A percentile compares a stretch with the other conserved stretches of the same genome.
These are phyloP conservation scores for Sarcophaga peregrina DNA, from an alignment of 1,140 invertebrate genomes.

Conservation along the genomic window DNA sequence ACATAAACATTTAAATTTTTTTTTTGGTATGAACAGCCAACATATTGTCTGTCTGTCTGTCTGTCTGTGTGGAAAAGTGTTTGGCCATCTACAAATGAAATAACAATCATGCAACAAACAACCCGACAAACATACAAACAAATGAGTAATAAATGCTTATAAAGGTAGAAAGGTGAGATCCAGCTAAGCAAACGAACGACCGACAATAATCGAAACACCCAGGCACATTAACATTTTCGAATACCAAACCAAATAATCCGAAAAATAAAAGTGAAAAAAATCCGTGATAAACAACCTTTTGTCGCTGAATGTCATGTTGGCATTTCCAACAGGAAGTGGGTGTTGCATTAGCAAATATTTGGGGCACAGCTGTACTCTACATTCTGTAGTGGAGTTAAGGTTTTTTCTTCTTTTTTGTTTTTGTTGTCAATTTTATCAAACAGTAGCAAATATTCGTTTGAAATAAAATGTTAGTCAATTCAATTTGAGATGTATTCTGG, in stretches of 20 bases:
- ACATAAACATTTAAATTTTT: neutral
- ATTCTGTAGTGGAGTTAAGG: too few relatives aligned
- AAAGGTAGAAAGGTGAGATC: too few relatives aligned
- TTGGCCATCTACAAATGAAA: neutral
- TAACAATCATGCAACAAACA: neutral
- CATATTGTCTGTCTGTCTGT: too few relatives aligned
- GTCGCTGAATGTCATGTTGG: neutral
- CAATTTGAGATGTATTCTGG: too few relatives aligned
- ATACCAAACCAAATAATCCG: constrained; percentile 3
- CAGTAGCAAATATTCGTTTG: too few relatives aligned
- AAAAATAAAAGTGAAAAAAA: neutral
- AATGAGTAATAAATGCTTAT: neutral
- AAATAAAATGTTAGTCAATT: too few relatives aligned
- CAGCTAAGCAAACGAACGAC: neutral
- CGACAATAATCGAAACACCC: neutral
- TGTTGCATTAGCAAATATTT: neutral
- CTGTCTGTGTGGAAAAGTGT: neutral
- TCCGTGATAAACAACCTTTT: constrained; percentile 9
- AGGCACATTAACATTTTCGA: neutral
- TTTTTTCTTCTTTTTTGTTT: too few relatives aligned
- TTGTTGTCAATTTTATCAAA: too few relatives aligned
- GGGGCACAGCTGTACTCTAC: too few relatives aligned
- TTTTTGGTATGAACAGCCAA: neutral
- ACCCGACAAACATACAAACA: neutral
- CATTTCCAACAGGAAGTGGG: constrained; percentile 2